phyloP scores from a whole-genome alignment of 2,113 vertebrate species.

The Alethe castanea region DNA sequence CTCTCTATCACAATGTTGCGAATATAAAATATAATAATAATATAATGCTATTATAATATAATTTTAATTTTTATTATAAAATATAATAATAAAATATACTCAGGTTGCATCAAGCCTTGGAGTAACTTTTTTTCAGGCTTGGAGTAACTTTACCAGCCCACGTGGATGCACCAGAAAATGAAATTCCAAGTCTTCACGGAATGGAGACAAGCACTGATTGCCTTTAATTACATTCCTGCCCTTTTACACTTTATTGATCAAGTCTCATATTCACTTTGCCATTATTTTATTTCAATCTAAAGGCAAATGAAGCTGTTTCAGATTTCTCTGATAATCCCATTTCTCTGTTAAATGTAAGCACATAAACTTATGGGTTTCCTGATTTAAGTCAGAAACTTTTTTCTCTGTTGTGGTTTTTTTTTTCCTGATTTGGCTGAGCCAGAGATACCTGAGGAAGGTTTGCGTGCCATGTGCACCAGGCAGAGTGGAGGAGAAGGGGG shows the following conservation, averaged over 20 bases:
- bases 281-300: background rate
- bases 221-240: background rate
- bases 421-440: background rate
- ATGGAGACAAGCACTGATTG: background rate
- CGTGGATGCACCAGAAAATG: background rate
- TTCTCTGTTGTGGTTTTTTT: background rate
- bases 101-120: background rate
- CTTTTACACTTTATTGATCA: constrained; percentile 22
- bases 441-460: background rate
- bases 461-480: background rate
- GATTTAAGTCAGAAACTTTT: background rate
- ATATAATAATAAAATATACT: background rate
- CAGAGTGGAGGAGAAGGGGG: background rate
- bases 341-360: background rate
- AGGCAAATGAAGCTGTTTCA: background rate
- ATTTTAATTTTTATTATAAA: too few species aligned
- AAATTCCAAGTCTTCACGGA: background rate
- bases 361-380: background rate
- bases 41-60: too few species aligned
- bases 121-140: background rate
- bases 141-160: background rate
- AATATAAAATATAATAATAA: background rate
- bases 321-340: background rate
- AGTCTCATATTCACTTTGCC: background rate
- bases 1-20: rapidly evolving